phyloP scores from a whole-genome alignment of 2,797 vertebrate genomes.

The Brachyalestes nurse region DNA sequence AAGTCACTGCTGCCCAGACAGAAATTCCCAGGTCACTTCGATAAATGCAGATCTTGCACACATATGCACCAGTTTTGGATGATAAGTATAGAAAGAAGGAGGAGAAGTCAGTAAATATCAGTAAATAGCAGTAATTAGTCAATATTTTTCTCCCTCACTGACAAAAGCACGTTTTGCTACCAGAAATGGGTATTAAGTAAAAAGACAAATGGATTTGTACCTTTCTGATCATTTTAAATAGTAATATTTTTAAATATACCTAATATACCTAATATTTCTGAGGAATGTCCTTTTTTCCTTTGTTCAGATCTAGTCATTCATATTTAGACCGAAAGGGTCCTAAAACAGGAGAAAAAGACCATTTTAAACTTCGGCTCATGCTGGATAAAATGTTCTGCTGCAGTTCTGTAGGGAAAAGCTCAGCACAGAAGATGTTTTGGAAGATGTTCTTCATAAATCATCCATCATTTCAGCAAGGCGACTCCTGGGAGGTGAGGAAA shows the following conservation, averaged over 20 bases:
- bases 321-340: background rate
- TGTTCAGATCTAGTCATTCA: background rate
- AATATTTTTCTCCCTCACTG: background rate
- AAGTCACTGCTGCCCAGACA: slow-evolving; percentile 34
- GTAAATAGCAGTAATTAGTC: too few relatives aligned
- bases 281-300: background rate
- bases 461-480: too few relatives aligned
- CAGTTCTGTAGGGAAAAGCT: too few relatives aligned
- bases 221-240: background rate
- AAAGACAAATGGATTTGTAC: background rate
- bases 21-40: slow-evolving; percentile 32
- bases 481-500: too few relatives aligned
- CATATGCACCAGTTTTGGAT: background rate
- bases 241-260: too few relatives aligned
- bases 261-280: background rate
- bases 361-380: too few relatives aligned
- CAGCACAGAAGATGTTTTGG: too few relatives aligned
- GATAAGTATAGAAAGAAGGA: background rate
- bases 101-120: background rate
- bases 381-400: too few relatives aligned
- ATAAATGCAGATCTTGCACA: background rate
- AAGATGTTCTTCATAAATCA: too few relatives aligned
- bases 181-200: background rate
- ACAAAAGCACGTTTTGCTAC: background rate
- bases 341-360: too few relatives aligned